phyloP scores from a whole-genome alignment of 1,140 invertebrate species.

The Trichoplusia ni region DNA sequence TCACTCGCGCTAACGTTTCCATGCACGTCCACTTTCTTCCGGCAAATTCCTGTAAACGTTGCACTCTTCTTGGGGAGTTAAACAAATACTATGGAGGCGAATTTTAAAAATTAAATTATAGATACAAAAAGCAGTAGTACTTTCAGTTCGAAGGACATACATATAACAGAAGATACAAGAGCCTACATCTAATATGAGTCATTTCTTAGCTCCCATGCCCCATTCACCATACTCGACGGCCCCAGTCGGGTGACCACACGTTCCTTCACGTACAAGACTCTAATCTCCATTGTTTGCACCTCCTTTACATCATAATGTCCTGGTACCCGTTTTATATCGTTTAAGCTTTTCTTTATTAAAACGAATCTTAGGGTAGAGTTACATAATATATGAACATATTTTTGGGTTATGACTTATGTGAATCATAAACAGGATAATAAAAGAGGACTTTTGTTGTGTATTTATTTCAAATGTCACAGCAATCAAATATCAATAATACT shows the following conservation, averaged over 20 bases:
- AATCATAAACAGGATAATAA: not conserved
- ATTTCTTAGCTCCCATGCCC: not conserved
- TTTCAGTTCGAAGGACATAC: too few species aligned
- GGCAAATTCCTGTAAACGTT: too few species aligned
- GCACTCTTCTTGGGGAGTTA: too few species aligned
- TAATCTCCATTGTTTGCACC: slow-evolving; percentile 52
- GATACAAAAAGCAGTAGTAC: too few species aligned
- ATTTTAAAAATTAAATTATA: too few species aligned
- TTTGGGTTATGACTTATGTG: not conserved
- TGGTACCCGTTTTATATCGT: slow-evolving; percentile 33
- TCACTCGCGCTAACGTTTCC: too few species aligned
- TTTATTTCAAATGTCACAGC: too few species aligned
- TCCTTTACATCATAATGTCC: slow-evolving; percentile 62
- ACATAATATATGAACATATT: not conserved
- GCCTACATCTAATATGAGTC: slow-evolving; percentile 7
- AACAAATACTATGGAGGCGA: too few species aligned
- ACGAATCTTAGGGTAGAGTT: not conserved
- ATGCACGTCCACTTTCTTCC: too few species aligned
- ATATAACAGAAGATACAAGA: too few species aligned
- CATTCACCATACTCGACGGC: not conserved
- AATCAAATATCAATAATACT: too few species aligned
- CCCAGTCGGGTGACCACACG: slow-evolving; percentile 30
- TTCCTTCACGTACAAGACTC: slow-evolving; percentile 45
- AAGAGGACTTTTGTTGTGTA: not conserved
- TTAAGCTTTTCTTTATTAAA: slow-evolving; percentile 31